Evolutionary conservation across 2,113 vertebrate genomes (phyloP).

Genomic region (Etheostoma cragini): DNA sequence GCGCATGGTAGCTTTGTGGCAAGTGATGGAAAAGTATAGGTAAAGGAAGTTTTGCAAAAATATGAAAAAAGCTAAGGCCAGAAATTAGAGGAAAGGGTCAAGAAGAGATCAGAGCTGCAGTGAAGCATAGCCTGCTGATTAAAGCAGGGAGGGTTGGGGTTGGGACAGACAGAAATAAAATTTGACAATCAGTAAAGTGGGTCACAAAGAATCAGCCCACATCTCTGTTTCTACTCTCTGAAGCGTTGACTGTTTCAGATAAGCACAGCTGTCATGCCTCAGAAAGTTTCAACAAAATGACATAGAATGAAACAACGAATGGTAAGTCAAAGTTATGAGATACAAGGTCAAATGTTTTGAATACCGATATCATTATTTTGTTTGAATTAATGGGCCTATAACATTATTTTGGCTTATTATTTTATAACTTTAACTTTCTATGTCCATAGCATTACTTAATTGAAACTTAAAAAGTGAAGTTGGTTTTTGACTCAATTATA

Average conservation of each 20-base stretch:
- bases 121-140: constrained; percentile 10
- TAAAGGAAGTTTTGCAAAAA: constrained; percentile 23
- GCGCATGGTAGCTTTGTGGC: constrained; percentile 69
- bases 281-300: not conserved
- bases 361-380: too few relatives aligned
- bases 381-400: not conserved
- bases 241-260: not conserved
- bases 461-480: not conserved
- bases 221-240: not conserved
- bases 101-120: not conserved
- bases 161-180: not conserved
- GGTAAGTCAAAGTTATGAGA: not conserved
- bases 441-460: not conserved
- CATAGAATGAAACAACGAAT: too few relatives aligned
- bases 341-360: too few relatives aligned
- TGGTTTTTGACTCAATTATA: not conserved
- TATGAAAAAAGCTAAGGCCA: not conserved
- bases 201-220: not conserved
- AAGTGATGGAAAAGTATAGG: not conserved
- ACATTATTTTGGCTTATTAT: not conserved
- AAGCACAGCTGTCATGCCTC: not conserved
- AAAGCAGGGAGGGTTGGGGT: not conserved
- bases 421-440: not conserved
- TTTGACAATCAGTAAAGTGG: constrained; percentile 9
- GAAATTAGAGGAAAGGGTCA: not conserved